These are phyloP conservation scores for Malurus elegans DNA, from an alignment of 2,113 vertebrate species.

Conservation along the genomic window DNA sequence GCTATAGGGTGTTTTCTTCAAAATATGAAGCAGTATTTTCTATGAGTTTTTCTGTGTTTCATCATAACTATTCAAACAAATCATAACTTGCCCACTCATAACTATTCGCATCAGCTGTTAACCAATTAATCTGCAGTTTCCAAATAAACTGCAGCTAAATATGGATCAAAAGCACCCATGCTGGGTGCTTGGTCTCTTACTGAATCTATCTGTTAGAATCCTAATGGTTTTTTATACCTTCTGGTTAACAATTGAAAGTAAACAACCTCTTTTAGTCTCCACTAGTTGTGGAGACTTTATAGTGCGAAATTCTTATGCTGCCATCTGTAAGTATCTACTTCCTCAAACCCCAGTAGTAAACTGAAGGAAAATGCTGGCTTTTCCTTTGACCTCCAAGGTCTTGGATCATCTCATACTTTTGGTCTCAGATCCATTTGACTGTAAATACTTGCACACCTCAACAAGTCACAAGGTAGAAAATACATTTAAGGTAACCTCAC, in stretches of 20 bases:
- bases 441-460: not conserved
- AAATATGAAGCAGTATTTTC: not conserved
- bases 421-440: not conserved
- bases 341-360: not conserved
- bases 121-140: not conserved
- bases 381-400: not conserved
- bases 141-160: not conserved
- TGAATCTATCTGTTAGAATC: not conserved
- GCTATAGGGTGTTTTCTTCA: not conserved
- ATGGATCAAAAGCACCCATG: not conserved
- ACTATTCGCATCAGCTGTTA: not conserved
- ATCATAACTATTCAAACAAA: too few species aligned
- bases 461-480: not conserved
- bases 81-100: not conserved
- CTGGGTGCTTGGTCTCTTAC: not conserved
- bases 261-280: not conserved
- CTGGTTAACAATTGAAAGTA: not conserved
- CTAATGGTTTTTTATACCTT: not conserved
- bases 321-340: fast-evolving
- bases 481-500: not conserved
- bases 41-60: not conserved
- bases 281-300: too few species aligned
- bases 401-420: not conserved
- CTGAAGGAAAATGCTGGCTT: not conserved
- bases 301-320: not conserved